Evolutionary conservation across 2,888 invertebrate species (phyloP), one percentile per base, ranked within the genome.

Genomic region (Theretra japonica): DNA sequence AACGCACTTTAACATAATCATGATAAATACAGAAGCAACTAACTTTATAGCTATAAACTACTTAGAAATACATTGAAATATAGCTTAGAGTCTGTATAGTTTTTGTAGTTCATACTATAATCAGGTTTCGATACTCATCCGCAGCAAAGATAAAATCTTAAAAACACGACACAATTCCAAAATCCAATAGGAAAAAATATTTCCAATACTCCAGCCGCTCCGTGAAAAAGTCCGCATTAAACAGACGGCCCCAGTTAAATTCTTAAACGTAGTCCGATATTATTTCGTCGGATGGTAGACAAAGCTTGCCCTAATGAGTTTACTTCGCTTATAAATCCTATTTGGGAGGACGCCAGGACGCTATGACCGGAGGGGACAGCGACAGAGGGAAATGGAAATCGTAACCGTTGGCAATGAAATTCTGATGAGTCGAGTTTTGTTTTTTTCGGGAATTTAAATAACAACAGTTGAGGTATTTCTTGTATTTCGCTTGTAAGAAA

Each of bases 291-390:
- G 78, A 80, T 79, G 75, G 79, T 76, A 80, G 79, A 80, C 80
- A 84, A 83, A 85, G 85, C 78, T 78, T 74, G 74, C 74, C 73
- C 80, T 86, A 86, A 86, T 83, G 84, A 86, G 86, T 85, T 86
- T 83, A 84, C 83, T 83, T 78, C 80, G 76, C 75, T 79, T 79
- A 80, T 82, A 83, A 85, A 85, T 85, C 83, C 82, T 84, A 80
- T 84, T 83, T 77, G 73, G 78, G 74, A 71, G 73, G 70, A 69
- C 72, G 48, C 48, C 58, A 69, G 68, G 50, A 23, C 68, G 41
- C 41, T 41, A 11, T 41, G 41, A 41, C 41, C 41, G 41, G 41
- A 41, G 59, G 50, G 65, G 70, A 17, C 70, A 23, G 71, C 53
- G 58, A n/a, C 41, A 68, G 50, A 50, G 72, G 71, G 70, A 75